Evolutionary conservation across 2,797 vertebrate genomes (phyloP), one percentile per base, ranked within the genome.

Genomic region (Pygocentrus nattereri): DNA sequence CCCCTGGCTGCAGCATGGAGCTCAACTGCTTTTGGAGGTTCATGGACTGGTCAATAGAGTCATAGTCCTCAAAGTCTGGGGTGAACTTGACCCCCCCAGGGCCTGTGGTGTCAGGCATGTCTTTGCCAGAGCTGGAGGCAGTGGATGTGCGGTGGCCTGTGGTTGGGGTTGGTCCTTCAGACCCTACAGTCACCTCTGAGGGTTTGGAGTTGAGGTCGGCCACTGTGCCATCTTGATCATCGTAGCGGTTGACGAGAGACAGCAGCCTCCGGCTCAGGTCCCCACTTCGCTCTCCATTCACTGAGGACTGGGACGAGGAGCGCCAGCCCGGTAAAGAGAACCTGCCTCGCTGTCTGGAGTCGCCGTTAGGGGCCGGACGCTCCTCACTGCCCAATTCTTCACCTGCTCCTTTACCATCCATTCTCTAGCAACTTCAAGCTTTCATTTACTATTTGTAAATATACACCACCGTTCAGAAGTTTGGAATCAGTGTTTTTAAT

Each of bases 1-100:
- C 94, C 72, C 96, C 95, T 0, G 98, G 98, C 91, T 97, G 96
- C 54, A 99, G 94, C 89, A 99, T 82, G 74, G 95, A 90, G 54
- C 95, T 93, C 23, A 99, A 91, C 87, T 95, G 94, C 88, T 91
- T 94, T 86, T 95, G 95, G 88, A 97, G 94, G 90, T 89, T 95
- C 65, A 86, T 93, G 79, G 90, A 85, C 52, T 82, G 88, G 71
- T 91, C 88, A 19, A 50, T 47, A 65, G 79, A 81, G 21, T 74
- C 44, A 0, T 54, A 7, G 2, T 93, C 92, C 0, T 92, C 89
- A 0, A 21, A 4, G 0, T 64, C 90, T 47, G 88, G 85, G 3
- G 25, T 15, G 16, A 77, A 27, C 13, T 69, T 8, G 31, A 64
- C 12, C 2, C 25, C 76, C 7, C 64, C n/a, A 44, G 50, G 12